Conservation (phyloP, 2,888 invertebrate species). For the Hipparchia sbordonii region DNA sequence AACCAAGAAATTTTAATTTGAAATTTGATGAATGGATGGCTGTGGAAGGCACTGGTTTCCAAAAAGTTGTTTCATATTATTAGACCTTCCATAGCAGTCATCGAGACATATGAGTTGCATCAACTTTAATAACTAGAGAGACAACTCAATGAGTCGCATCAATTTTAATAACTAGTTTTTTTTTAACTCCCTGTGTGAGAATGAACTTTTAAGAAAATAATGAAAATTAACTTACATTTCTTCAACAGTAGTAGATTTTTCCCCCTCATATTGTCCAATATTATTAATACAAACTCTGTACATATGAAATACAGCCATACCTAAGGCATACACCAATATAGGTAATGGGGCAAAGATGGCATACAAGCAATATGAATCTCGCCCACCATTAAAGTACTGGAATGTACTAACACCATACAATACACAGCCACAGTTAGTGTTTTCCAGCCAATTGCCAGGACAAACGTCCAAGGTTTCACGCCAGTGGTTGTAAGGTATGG, state of each 20-base stretch:
- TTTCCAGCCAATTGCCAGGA: conserved; percentile 77
- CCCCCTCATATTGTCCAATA: conserved; percentile 78
- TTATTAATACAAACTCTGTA: conserved; percentile 86
- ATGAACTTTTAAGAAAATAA: not conserved
- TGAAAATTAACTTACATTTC: conserved; percentile 67
- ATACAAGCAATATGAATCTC: conserved; percentile 85
- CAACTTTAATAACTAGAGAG: too few species aligned
- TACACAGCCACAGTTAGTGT: conserved; percentile 87
- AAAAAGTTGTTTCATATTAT: too few species aligned
- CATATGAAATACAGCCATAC: conserved; percentile 87
- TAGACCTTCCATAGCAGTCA: too few species aligned
- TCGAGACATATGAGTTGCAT: too few species aligned
- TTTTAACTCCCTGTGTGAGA: too few species aligned
- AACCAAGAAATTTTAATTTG: too few species aligned
- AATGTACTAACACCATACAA: conserved; percentile 84
- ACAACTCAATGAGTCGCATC: too few species aligned
- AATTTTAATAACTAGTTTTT: too few species aligned
- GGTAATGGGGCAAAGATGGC: conserved; percentile 86
- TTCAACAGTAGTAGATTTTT: conserved; percentile 72
- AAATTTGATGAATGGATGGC: too few species aligned
- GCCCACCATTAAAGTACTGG: conserved; percentile 85
- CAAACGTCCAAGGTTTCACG: conserved; percentile 86
- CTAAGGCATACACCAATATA: conserved; percentile 83
- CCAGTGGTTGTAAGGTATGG: conserved; percentile 88
- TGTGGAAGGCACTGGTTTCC: too few species aligned